Evolutionary conservation across 2,797 vertebrate genomes (phyloP), one percentile per base, ranked within the genome.

Genomic region (Morus bassanus): DNA sequence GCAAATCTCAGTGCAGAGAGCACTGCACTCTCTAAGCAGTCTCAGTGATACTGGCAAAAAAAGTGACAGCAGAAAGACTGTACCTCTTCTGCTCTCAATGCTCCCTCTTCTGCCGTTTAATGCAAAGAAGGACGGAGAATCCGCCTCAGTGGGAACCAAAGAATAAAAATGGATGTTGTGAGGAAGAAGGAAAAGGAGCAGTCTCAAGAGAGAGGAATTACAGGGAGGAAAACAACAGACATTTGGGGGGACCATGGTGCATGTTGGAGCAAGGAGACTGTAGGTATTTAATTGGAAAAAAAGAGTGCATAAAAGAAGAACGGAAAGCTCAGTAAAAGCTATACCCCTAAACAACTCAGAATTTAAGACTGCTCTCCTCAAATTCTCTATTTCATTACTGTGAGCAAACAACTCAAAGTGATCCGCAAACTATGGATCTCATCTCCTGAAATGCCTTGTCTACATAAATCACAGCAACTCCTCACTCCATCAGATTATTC

Each of bases 101-200:
- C 65, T 95, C 78, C 89, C 68, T 91, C 87, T 96, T 89, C 87
- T 57, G 63, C 54, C 10, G 94, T 79, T 88, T 88, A 88, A 91
- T 33, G 13, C 27, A 73, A 93, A 91, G 76, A 72, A 61, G 35
- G 57, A 89, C 28, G 24, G 45, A 69, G 6, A 84, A 69, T 46
- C 54, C 13, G 3, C 30, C 27, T 45, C 57, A 68, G 33, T 35
- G 12, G 45, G 68, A 88, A 77, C 6, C 39, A 70, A 69, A 69
- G 46, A 93, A 79, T 16, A 90, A 65, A 90, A 88, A 70, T 8
- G 22, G 35, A 89, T 4, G 28, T 74, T 67, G 33, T 53, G 43
- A 92, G 22, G 35, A 88, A 80, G 33, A 28, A 85, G 51, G 35
- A 85, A 87, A 75, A 75, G 37, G n/a, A 78, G 21, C 27, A 14